Percentiles rank a stretch among this genome's conserved stretches.
Evolutionary conservation across 1,140 invertebrate species (phyloP).

Genomic region (Cherax quadricarinatus): DNA sequence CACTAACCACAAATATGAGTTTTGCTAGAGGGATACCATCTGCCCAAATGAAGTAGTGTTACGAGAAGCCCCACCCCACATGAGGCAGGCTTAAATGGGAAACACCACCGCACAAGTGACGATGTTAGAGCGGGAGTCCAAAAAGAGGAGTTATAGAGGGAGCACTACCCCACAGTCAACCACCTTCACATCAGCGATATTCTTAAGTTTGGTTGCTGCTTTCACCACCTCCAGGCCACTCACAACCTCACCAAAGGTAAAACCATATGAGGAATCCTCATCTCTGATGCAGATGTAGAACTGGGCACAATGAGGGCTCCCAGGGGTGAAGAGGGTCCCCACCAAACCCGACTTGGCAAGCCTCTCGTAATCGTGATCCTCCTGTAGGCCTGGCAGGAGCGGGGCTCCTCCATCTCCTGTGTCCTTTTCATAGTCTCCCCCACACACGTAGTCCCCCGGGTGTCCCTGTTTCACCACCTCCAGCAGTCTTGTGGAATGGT

Average conservation of each 20-base stretch:
- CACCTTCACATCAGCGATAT: neutral
- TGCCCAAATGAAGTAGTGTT: too few species aligned
- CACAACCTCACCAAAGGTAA: neutral
- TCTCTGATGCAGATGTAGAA: neutral
- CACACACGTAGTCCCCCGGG: neutral
- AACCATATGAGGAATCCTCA: neutral
- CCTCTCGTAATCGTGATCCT: neutral
- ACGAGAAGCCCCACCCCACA: too few species aligned
- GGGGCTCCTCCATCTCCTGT: neutral
- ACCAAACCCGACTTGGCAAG: neutral
- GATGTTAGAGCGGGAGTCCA: too few species aligned
- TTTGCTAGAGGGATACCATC: too few species aligned
- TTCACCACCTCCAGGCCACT: neutral
- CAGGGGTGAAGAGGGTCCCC: too few species aligned
- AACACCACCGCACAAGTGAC: too few species aligned
- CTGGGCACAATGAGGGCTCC: neutral
- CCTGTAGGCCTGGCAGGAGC: neutral
- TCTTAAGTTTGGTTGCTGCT: neutral
- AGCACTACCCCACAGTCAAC: neutral
- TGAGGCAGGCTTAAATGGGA: too few species aligned
- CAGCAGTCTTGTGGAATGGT: neutral
- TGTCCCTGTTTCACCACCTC: neutral
- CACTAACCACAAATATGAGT: too few species aligned
- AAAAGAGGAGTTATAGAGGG: neutral
- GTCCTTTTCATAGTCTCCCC: neutral